These are phyloP conservation scores for Caranx melampygus DNA, from an alignment of 2,113 vertebrate genomes.

Conservation along the genomic window DNA sequence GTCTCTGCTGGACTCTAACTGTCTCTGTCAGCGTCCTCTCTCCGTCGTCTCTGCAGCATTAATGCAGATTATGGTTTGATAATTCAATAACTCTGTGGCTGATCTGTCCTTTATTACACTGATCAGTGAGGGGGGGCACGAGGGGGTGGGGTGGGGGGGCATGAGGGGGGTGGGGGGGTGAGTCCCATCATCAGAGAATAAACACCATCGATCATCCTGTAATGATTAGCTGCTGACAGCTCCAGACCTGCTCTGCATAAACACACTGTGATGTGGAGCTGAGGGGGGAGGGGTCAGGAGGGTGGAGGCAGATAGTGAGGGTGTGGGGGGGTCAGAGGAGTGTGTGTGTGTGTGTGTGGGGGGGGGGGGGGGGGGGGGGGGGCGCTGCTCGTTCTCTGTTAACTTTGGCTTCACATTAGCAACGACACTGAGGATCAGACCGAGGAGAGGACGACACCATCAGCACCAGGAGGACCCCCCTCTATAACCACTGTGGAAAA, in stretches of 20 bases:
- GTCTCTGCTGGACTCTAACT: slow-evolving; percentile 62
- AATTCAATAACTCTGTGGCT: slow-evolving; percentile 97
- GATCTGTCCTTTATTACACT: slow-evolving; percentile 98
- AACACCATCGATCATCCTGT: slow-evolving; percentile 99
- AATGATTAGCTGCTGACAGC: slow-evolving; percentile 96
- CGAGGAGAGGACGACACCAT: background rate
- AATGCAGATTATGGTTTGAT: slow-evolving; percentile 94
- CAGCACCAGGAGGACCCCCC: slow-evolving; percentile 41
- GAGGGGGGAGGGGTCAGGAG: background rate
- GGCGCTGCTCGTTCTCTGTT: too few species aligned
- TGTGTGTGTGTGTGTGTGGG: too few species aligned
- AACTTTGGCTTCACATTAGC: too few species aligned
- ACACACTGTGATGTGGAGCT: slow-evolving; percentile 87
- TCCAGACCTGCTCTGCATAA: slow-evolving; percentile 92
- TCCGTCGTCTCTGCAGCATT: slow-evolving; percentile 76
- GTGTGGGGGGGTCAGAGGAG: too few species aligned
- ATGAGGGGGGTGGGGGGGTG: slow-evolving; percentile 82
- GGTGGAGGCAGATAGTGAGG: too few species aligned
- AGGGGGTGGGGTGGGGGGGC: too few species aligned
- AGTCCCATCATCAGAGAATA: slow-evolving; percentile 95
- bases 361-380: too few species aligned
- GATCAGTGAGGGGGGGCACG: too few species aligned
- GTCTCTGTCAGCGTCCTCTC: slow-evolving; percentile 62
- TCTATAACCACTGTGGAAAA: slow-evolving; percentile 56
- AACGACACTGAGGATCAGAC: too few species aligned